Evolutionary conservation across 2,113 vertebrate genomes (phyloP), one percentile per base, ranked within the genome.

Genomic region (Syrmaticus mikado): DNA sequence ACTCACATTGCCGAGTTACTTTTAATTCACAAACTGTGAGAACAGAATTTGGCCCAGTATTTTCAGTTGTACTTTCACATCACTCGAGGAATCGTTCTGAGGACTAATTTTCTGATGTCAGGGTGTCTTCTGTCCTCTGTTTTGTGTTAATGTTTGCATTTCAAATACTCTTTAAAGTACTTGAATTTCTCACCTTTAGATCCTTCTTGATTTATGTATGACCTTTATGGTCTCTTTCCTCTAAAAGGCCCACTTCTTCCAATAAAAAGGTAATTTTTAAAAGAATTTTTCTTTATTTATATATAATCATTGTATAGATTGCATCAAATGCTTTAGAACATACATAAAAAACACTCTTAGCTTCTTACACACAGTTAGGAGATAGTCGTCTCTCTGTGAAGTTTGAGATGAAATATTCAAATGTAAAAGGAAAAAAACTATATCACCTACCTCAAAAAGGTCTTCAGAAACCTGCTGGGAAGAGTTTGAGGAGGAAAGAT

Each of bases 401-500:
- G 79, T 81, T 27, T 25, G 58, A 94, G 85, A 87, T 93, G 30
- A 95, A 92, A 91, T 84, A 92, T 87, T 92, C 84, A 90, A 88
- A 91, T 94, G 79, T 55, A 87, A 92, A 52, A 36, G 20, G 64
- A 92, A 90, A 87, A 89, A 70, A 85, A 88, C 85, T 14, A 78
- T 81, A 72, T 80, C 67, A 91, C 87, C 41, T 85, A 85, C 66
- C 85, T 94, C 82, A 65, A 53, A 94, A 95, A 85, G 70, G 12
- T 66, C 75, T 95, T 87, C 66, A 85, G 84, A 94, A 94, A 85
- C 85, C 68, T 82, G 87, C 65, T 90, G 86, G 62, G 57, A 71
- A 89, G 72, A 86, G 52, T 71, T 86, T 75, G 73, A 89, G 70
- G 34, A 95, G 82, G 45, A 85, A 93, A 92, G 67, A 94, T 84